Conservation (phyloP, 2,797 vertebrate genomes). For the Apogon hyalosoma region DNA sequence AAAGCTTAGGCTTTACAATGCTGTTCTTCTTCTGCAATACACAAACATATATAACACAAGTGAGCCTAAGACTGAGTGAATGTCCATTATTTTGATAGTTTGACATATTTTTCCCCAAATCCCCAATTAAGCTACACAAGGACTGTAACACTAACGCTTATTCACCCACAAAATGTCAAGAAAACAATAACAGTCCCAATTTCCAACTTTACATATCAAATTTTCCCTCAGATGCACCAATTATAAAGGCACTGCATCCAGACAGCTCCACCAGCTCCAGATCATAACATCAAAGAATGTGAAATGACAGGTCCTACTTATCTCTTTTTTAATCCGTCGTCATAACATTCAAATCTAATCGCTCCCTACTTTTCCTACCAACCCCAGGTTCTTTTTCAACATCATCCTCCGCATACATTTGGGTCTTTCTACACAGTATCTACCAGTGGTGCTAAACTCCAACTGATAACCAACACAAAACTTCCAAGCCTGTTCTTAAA, state of each 20-base stretch:
- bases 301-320: too few species aligned
- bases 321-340: too few species aligned
- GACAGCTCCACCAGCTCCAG: not conserved
- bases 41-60: not conserved
- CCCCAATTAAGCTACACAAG: not conserved
- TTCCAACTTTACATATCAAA: not conserved
- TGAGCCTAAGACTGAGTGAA: not conserved
- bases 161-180: not conserved
- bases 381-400: too few species aligned
- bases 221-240: not conserved
- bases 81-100: not conserved
- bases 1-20: slow-evolving; percentile 5
- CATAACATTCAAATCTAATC: too few species aligned
- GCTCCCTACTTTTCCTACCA: too few species aligned
- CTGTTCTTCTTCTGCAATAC: too few species aligned
- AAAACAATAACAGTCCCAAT: not conserved
- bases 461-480: too few species aligned
- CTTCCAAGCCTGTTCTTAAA: too few species aligned
- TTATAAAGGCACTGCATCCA: not conserved
- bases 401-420: too few species aligned
- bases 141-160: not conserved
- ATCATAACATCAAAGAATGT: too few species aligned
- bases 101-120: not conserved
- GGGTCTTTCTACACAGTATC: too few species aligned
- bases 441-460: too few species aligned